These are phyloP conservation scores for Tachina grossa DNA, from an alignment of 2,888 invertebrate genomes.

Conservation along the genomic window DNA sequence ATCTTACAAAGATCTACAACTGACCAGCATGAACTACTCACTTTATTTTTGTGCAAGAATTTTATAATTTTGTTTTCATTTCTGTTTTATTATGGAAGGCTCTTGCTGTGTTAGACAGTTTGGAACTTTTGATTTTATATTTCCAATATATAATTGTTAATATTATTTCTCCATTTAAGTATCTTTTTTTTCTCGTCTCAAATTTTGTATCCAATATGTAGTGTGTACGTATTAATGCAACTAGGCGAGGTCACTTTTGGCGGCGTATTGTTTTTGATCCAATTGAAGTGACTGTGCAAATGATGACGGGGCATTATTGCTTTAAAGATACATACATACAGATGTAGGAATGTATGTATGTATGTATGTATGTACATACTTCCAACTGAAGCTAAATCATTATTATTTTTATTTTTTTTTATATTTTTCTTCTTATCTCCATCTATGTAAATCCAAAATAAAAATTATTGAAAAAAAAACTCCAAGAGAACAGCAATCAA, in stretches of 20 bases:
- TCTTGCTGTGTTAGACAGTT: slow-evolving; percentile 71
- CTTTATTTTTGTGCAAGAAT: slow-evolving; percentile 26
- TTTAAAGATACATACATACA: slow-evolving; percentile 36
- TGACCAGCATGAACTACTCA: slow-evolving; percentile 23
- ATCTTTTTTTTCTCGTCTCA: background rate
- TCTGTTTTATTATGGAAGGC: slow-evolving; percentile 35
- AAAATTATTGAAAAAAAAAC: slow-evolving; percentile 18
- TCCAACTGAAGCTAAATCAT: slow-evolving; percentile 58
- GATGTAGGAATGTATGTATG: too few species aligned
- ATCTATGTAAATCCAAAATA: slow-evolving; percentile 62
- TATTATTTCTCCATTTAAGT: slow-evolving; percentile 52
- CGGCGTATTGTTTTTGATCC: slow-evolving; percentile 70
- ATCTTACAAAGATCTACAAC: background rate
- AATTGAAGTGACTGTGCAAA: slow-evolving; percentile 72
- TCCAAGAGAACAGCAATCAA: slow-evolving; percentile 61
- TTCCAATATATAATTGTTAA: slow-evolving; percentile 32
- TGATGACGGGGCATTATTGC: slow-evolving; percentile 66
- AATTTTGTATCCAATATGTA: slow-evolving; percentile 57
- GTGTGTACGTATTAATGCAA: slow-evolving; percentile 58
- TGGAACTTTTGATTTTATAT: slow-evolving; percentile 70
- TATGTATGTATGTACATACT: slow-evolving; percentile 1
- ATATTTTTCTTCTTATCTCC: slow-evolving; percentile 37
- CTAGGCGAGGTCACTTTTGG: slow-evolving; percentile 69
- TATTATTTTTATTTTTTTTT: slow-evolving; percentile 37
- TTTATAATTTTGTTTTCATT: slow-evolving; percentile 37